Base-by-base conservation (phyloP, 1,140 invertebrate species). In the Heterodera schachtii region DNA sequence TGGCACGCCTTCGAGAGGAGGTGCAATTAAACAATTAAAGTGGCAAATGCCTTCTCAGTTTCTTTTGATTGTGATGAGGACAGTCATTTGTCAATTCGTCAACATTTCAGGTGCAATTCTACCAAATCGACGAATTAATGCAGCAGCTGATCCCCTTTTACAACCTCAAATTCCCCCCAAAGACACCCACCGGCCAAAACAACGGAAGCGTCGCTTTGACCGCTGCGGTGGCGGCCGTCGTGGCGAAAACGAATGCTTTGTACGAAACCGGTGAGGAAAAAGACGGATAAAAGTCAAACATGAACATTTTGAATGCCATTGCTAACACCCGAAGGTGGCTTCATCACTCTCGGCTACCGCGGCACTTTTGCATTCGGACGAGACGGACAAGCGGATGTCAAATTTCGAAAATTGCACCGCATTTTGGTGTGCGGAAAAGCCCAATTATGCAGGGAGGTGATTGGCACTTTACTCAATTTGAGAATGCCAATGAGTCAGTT, bases 341-440 rank as follows among this genome's bases (percentile, higher is more conserved):
- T 94, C 91, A 97, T 99, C 86, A 97, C 95, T 1, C 93, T 99
- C 31, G 96, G 97, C 2, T 98, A 99, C 81, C 84, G 97, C n/a
- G 97, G 97, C 13, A 98, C 96, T 81, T 99, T 99, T 90, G 95
- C 96, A n/a, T 99, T 99, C 90, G 97, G 97, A 41, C 93, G 97
- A 77, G 97, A 98, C 88, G 97, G 97, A 0, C 92, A 98, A 83
- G 95, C 96, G 16, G 97, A 97, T 89, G 97, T 99, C 8, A 99
- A 99, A 91, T 99, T 99, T 91, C 93, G 97, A 11, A 99, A 99
- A 90, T 91, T 99, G 81, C 95, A 95, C n/a, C 93, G 96, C 75
- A 98, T 99, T 87, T 92, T 98, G 69, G 95, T 98, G 0, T 96
- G 95, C 90, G 97, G 97, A 0, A 93, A 95, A 44, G 96, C 98